phyloP scores from a whole-genome alignment of 2,113 vertebrate genomes.

The Sebastes fasciatus region DNA sequence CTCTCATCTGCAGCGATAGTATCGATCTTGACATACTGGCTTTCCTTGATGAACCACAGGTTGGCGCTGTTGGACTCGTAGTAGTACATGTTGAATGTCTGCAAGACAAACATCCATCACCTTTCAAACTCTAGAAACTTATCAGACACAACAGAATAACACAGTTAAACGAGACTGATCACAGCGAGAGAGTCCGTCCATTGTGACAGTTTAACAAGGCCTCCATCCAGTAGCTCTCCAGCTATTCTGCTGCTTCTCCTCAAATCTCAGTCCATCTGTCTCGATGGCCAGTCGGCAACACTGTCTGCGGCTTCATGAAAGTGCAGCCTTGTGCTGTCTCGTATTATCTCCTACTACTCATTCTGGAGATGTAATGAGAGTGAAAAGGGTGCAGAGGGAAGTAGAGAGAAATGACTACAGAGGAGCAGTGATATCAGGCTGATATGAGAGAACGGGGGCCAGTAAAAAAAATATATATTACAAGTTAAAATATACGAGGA shows the following conservation, averaged over 20 bases:
- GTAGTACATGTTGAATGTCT: constrained; percentile 91
- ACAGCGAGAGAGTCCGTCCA: constrained; percentile 19
- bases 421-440: constrained; percentile 33
- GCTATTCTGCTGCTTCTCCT: constrained; percentile 34
- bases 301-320: constrained; percentile 27
- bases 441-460: constrained; percentile 41
- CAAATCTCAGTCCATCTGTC: constrained; percentile 53
- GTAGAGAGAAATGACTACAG: constrained; percentile 50
- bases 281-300: constrained; percentile 41
- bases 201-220: constrained; percentile 52
- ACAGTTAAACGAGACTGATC: not conserved
- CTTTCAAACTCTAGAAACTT: not conserved
- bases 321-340: constrained; percentile 33
- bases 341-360: constrained; percentile 46
- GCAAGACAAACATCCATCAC: constrained; percentile 49
- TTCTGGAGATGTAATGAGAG: constrained; percentile 60
- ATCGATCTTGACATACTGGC: constrained; percentile 88
- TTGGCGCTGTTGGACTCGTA: constrained; percentile 87
- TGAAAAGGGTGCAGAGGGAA: constrained; percentile 37
- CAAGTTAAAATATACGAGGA: constrained; percentile 47
- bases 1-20: constrained; percentile 90
- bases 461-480: constrained; percentile 39
- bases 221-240: not conserved
- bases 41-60: constrained; percentile 88
- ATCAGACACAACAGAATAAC: constrained; percentile 12